phyloP scores from a whole-genome alignment of 2,113 vertebrate species.

The Eidolon helvum region DNA sequence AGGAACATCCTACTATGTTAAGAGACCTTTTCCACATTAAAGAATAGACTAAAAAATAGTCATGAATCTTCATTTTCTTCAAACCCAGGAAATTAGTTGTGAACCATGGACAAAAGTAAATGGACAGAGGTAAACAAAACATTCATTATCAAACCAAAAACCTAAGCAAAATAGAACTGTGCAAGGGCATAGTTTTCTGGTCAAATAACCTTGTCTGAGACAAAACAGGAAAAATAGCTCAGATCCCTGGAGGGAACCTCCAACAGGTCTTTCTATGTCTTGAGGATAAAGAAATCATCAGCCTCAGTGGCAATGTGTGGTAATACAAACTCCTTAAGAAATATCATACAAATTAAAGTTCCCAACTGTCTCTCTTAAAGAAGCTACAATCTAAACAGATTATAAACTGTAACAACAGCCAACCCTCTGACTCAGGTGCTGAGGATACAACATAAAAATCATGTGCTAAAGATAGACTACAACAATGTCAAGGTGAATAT shows the following conservation, averaged over 20 bases:
- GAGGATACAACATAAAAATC: neutral
- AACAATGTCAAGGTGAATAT: neutral
- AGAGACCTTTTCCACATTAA: neutral
- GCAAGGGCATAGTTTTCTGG: neutral
- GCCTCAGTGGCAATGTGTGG: neutral
- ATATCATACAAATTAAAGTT: constrained; percentile 5
- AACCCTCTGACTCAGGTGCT: neutral
- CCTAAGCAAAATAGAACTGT: neutral
- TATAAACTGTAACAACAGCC: neutral
- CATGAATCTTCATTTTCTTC: neutral
- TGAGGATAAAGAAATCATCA: constrained; percentile 20
- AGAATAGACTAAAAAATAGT: neutral
- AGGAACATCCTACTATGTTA: neutral
- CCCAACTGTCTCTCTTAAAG: neutral
- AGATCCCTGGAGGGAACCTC: neutral
- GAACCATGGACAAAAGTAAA: neutral
- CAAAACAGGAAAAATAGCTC: neutral
- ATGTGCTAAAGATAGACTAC: neutral
- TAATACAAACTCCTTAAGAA: neutral
- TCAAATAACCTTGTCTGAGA: neutral
- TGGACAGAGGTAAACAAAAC: neutral
- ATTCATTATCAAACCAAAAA: neutral
- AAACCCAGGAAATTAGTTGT: neutral
- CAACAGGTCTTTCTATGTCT: neutral
- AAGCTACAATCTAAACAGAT: neutral